phyloP scores from a whole-genome alignment of 1,140 invertebrate species.

The Panonychus citri region DNA sequence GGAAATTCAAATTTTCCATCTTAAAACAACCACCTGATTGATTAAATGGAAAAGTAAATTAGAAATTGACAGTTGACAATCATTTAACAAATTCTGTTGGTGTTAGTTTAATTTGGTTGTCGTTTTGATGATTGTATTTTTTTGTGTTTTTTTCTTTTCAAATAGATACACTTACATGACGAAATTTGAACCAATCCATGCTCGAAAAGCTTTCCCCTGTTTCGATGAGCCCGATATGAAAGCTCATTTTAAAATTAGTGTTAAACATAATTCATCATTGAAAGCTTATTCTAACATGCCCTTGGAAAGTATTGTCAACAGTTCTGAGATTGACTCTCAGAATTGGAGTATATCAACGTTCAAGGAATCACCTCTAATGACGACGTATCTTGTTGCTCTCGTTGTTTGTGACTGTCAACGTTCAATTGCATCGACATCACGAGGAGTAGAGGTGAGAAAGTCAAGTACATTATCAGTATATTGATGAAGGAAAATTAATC shows the following conservation, averaged over 20 bases:
- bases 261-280: constrained; percentile 22
- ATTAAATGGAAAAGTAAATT: too few species aligned
- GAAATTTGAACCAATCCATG: constrained; percentile 32
- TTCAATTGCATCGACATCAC: neutral
- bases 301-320: constrained; percentile 18
- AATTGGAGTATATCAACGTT: too few species aligned
- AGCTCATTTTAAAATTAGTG: constrained; percentile 1
- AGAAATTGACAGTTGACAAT: too few species aligned
- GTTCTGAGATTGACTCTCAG: too few species aligned
- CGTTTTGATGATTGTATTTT: neutral
- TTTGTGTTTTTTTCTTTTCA: too few species aligned
- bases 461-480: too few species aligned
- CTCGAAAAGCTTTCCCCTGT: constrained; percentile 31
- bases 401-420: constrained; percentile 24
- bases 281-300: constrained; percentile 26
- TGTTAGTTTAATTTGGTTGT: too few species aligned
- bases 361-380: constrained; percentile 36
- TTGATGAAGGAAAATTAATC: too few species aligned
- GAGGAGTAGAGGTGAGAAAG: too few species aligned
- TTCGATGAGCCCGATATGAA: constrained; percentile 34
- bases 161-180: constrained; percentile 12
- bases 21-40: too few species aligned
- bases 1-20: too few species aligned
- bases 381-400: constrained; percentile 75
- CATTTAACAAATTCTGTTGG: too few species aligned